These are phyloP conservation scores for Cettia cetti DNA, from an alignment of 2,113 vertebrate genomes.

Conservation along the genomic window DNA sequence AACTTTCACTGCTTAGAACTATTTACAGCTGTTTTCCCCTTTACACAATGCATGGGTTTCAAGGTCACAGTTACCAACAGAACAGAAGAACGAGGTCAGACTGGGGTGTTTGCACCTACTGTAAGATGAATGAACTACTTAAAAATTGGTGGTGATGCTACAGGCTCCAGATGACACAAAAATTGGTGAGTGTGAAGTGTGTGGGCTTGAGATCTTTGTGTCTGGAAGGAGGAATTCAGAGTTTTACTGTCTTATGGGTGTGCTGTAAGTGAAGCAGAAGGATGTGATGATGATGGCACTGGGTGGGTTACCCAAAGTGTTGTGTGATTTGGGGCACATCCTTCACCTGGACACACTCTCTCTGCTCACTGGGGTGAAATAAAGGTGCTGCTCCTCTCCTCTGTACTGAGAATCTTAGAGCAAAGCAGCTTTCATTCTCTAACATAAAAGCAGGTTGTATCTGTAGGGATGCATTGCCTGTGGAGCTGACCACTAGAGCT, in stretches of 20 bases:
- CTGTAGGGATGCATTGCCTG: neutral
- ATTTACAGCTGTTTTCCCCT: neutral
- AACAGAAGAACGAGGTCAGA: neutral
- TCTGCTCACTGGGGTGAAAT: neutral
- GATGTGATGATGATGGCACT: rapidly evolving
- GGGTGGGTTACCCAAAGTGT: neutral
- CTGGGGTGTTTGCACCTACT: neutral
- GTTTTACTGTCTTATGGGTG: neutral
- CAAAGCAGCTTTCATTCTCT: neutral
- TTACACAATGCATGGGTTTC: neutral
- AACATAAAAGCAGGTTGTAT: neutral
- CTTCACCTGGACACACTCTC: neutral
- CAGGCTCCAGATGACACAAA: rapidly evolving
- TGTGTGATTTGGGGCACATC: neutral
- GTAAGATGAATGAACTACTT: neutral
- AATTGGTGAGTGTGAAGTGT: neutral
- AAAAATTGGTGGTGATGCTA: neutral
- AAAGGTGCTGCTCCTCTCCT: neutral
- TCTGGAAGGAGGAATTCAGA: neutral
- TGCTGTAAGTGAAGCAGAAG: neutral
- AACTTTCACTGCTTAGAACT: neutral
- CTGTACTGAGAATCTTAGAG: neutral
- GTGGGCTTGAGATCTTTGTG: neutral
- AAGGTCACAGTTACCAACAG: neutral
- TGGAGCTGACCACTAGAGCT: neutral